Conservation (phyloP, 2,888 invertebrate species). For the Leistus spinibarbis region DNA sequence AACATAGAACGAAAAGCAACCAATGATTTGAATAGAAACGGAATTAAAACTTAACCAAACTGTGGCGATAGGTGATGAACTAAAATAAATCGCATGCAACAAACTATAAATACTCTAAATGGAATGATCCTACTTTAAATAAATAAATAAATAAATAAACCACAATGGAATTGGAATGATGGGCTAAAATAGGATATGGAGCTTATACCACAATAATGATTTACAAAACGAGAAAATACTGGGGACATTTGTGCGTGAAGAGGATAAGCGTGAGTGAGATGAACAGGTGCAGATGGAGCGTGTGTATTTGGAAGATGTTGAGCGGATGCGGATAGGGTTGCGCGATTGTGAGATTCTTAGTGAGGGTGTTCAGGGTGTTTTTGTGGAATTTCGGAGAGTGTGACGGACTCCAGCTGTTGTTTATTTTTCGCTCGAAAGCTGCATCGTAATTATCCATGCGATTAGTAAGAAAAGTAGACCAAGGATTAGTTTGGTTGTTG, state of each 20-base stretch:
- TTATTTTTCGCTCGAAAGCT: slow-evolving; percentile 34
- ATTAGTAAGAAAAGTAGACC: slow-evolving; percentile 37
- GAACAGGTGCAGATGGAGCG: slow-evolving; percentile 69
- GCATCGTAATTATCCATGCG: slow-evolving; percentile 27
- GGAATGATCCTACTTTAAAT: background rate
- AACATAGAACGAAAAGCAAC: slow-evolving; percentile 30
- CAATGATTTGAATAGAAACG: slow-evolving; percentile 15
- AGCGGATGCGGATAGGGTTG: slow-evolving; percentile 48
- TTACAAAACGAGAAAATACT: slow-evolving; percentile 69
- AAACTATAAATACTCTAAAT: slow-evolving; percentile 42
- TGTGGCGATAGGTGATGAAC: slow-evolving; percentile 55
- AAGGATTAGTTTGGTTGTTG: slow-evolving; percentile 11
- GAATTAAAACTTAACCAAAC: slow-evolving; percentile 56
- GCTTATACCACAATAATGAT: background rate
- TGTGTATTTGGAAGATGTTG: slow-evolving; percentile 65
- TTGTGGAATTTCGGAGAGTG: slow-evolving; percentile 48
- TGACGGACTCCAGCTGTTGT: slow-evolving; percentile 30
- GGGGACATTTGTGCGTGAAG: slow-evolving; percentile 71
- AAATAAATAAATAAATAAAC: background rate
- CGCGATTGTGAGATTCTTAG: slow-evolving; percentile 47
- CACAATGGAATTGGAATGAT: background rate
- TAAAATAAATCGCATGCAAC: slow-evolving; percentile 45
- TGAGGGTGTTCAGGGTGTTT: slow-evolving; percentile 53
- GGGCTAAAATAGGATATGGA: background rate
- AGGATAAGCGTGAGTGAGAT: slow-evolving; percentile 71